phyloP scores from a whole-genome alignment of 2,113 vertebrate genomes.

The Mungos mungo region DNA sequence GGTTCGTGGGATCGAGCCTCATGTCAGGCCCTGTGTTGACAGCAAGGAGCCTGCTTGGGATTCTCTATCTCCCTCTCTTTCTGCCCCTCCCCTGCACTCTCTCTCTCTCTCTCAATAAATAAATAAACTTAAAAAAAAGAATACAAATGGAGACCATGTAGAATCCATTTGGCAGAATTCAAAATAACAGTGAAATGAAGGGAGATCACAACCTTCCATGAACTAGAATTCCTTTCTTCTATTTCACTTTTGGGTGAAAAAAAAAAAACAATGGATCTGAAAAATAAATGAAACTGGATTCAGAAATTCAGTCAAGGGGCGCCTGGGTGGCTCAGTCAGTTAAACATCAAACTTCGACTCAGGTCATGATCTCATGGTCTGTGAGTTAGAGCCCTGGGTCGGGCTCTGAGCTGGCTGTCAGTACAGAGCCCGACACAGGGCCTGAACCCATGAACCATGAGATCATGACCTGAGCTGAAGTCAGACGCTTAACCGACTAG shows the following conservation, averaged over 20 bases:
- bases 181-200: not conserved
- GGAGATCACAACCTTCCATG: not conserved
- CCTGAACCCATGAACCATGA: too few relatives aligned
- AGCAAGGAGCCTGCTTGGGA: too few relatives aligned
- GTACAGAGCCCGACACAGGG: too few relatives aligned
- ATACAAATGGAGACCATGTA: fast-evolving
- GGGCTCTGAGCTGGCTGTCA: too few relatives aligned
- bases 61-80: too few relatives aligned
- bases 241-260: not conserved
- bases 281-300: not conserved
- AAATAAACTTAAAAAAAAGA: too few relatives aligned
- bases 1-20: too few relatives aligned
- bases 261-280: not conserved
- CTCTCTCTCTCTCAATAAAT: too few relatives aligned
- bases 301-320: not conserved
- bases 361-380: not conserved
- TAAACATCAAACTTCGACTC: not conserved
- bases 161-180: not conserved
- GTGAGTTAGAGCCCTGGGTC: not conserved
- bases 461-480: too few relatives aligned
- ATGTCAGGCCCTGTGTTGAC: too few relatives aligned
- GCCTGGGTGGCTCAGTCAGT: not conserved
- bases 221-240: not conserved
- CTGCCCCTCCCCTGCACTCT: too few relatives aligned
- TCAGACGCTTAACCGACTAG: too few relatives aligned